Evolutionary conservation across 2,113 vertebrate species (phyloP).

Genomic region (Sclerurus mexicanus): DNA sequence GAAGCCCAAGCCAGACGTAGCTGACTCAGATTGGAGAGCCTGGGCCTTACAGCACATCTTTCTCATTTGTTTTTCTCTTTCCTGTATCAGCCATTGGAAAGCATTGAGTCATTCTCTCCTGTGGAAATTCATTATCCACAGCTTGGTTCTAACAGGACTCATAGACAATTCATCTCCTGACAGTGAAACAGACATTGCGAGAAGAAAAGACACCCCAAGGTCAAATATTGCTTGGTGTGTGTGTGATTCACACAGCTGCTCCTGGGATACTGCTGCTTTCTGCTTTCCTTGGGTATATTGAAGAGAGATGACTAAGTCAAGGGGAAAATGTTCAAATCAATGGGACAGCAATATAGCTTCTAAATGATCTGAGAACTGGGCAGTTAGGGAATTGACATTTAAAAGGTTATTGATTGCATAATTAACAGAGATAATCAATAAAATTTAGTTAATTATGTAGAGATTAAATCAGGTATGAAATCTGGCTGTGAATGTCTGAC

Average conservation of each 20-base stretch:
- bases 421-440: slow-evolving; percentile 8
- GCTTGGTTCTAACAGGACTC: background rate
- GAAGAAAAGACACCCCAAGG: background rate
- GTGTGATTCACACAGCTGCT: background rate
- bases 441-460: background rate
- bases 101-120: background rate
- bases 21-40: background rate
- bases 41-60: background rate
- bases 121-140: background rate
- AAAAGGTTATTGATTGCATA: background rate
- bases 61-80: background rate
- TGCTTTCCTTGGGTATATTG: background rate
- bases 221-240: background rate
- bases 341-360: background rate
- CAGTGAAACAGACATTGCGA: background rate
- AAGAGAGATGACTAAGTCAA: background rate
- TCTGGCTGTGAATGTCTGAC: background rate
- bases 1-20: background rate
- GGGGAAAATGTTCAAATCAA: background rate
- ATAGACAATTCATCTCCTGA: slow-evolving; percentile 2
- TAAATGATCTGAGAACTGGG: background rate
- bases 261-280: background rate
- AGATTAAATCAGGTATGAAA: background rate
- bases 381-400: background rate
- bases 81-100: background rate